Base-by-base conservation (phyloP, 2,888 invertebrate genomes). In the Barypeithes pellucidus region DNA sequence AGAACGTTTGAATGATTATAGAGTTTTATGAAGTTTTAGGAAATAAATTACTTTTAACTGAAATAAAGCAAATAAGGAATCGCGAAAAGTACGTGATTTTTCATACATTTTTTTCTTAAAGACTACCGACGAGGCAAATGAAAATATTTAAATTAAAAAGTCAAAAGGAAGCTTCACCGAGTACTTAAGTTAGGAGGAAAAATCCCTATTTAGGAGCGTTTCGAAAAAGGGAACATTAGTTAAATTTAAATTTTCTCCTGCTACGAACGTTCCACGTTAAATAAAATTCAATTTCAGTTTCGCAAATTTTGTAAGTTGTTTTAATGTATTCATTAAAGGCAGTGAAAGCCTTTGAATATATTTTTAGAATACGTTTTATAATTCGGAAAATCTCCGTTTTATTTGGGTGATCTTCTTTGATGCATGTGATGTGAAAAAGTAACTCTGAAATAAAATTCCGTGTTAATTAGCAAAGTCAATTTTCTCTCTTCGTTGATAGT, bases 291-390 rank as follows among this genome's bases (percentile, higher is more conserved):
- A 50, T 22, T 50, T 20, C 9, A 29, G n/a, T 50, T 50, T 12
- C 24, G 22, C n/a, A 50, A 50, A 50, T 45, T 12, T 22, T 11
- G 22, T 12, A 50, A 50, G 22, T 22, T 22, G 50, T 22, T 24
- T 45, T 50, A 22, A 50, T 50, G 24, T 50, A 50, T 50, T 50
- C 50, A 24, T 24, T 29, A n/a, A 29, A 54, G 29, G 8, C 2
- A 54, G 29, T 29, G 52, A 29, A 11, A 14, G 29, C 52, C 52
- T 54, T 54, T 52, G 24, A 52, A 24, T 52, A 18, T 24, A 52
- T 52, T 52, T 47, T 54, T 52, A n/a, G 24, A 52, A 24, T 52
- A 52, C 24, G 24, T 52, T 52, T 52, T 24, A 9, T 29, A 54
- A 54, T 54, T 54, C 29, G 7, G 14, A 54, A 54, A 29, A 29